Percentiles rank a stretch among this genome's conserved stretches.
These are phyloP conservation scores for Idaea aversata DNA, from an alignment of 2,888 invertebrate species.

Conservation along the genomic window DNA sequence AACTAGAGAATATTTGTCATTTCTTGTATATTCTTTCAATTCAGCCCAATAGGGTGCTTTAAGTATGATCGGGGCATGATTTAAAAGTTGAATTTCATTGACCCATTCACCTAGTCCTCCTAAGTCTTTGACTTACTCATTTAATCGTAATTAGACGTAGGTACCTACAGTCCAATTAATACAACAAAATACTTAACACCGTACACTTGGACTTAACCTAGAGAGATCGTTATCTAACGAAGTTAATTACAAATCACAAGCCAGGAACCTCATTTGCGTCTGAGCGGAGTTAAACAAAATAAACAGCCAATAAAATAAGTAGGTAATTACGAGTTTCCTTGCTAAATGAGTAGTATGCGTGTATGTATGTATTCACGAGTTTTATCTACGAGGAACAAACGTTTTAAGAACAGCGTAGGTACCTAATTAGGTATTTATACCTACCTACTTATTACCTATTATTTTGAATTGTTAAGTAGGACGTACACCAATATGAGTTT, in stretches of 20 bases:
- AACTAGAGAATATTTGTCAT: too few species aligned
- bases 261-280: constrained; percentile 52
- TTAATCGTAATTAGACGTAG: neutral
- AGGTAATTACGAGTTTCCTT: constrained; percentile 40
- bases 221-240: constrained; percentile 61
- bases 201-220: constrained; percentile 66
- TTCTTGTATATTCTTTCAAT: too few species aligned
- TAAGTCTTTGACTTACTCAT: too few species aligned
- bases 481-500: too few species aligned
- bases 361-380: constrained; percentile 13
- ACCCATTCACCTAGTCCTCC: too few species aligned
- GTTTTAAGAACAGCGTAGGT: neutral
- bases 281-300: constrained; percentile 48
- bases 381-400: constrained; percentile 14
- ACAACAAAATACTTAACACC: constrained; percentile 42
- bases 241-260: constrained; percentile 50
- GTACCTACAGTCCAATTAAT: constrained; percentile 6
- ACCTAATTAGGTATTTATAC: neutral
- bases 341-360: constrained; percentile 9
- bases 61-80: too few species aligned
- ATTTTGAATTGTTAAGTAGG: too few species aligned
- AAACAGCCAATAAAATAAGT: constrained; percentile 40
- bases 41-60: too few species aligned
- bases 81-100: too few species aligned
- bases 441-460: too few species aligned